Evolutionary conservation across 2,888 invertebrate species (phyloP).

Genomic region (Leucoptera coffeella): DNA sequence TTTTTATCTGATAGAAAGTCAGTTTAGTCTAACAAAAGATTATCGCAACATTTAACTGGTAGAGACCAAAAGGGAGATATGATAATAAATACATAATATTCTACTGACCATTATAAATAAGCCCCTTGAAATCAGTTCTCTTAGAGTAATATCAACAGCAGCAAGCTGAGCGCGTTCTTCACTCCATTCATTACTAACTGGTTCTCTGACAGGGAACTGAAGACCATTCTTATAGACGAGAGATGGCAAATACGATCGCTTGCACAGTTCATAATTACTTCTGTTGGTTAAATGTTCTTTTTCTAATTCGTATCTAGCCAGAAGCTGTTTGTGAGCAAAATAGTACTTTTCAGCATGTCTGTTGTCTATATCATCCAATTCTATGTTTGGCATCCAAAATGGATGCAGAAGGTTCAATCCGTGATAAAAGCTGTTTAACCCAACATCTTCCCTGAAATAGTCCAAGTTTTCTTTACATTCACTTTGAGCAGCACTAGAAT

Average conservation of each 20-base stretch:
- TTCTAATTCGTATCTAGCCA: conserved; percentile 27
- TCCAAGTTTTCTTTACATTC: conserved; percentile 45
- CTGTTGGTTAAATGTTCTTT: conserved; percentile 15
- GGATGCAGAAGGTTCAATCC: conserved; percentile 50
- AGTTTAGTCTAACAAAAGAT: no score
- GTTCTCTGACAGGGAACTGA: conserved; percentile 25
- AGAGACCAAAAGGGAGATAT: no score
- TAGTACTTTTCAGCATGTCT: conserved; percentile 32
- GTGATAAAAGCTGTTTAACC: conserved; percentile 54
- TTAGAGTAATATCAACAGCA: conserved; percentile 27
- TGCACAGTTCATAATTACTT: conserved; percentile 9
- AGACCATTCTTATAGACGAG: conserved; percentile 31
- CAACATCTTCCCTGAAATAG: conserved; percentile 61
- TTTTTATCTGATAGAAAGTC: no score
- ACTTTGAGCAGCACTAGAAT: conserved; percentile 46
- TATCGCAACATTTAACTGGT: no score
- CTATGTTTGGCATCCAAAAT: conserved; percentile 51
- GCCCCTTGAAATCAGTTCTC: conserved; percentile 28
- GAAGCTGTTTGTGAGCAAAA: conserved; percentile 26
- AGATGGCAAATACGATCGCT: conserved; percentile 12
- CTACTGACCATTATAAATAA: conserved; percentile 26
- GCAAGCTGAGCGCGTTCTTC: conserved; percentile 20
- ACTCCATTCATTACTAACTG: conserved; percentile 14
- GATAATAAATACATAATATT: not conserved
- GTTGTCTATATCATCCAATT: conserved; percentile 22